Conservation (phyloP, 2,113 vertebrate genomes). For the Crypturellus undulatus region DNA sequence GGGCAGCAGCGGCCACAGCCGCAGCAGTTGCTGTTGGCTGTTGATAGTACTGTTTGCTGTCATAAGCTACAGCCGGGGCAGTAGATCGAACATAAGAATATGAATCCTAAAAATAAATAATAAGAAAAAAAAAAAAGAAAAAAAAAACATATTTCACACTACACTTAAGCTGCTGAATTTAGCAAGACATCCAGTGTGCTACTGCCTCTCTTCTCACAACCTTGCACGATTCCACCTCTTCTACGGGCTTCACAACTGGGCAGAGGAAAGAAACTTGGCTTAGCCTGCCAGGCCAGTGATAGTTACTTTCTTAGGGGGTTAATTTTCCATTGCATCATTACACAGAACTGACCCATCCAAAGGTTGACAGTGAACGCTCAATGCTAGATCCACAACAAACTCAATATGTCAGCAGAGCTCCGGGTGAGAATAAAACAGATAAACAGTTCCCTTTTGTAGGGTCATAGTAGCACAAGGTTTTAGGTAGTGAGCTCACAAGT, state of each 20-base stretch:
- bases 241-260: neutral
- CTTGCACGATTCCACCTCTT: neutral
- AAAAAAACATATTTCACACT: neutral
- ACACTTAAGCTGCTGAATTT: neutral
- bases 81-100: slow-evolving; percentile 97
- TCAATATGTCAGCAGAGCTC: neutral
- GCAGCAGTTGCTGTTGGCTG: slow-evolving; percentile 90
- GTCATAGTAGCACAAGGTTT: neutral
- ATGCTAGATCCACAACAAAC: neutral
- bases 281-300: neutral
- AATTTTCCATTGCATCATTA: neutral
- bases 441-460: neutral
- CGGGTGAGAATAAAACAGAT: neutral
- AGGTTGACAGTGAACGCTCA: neutral
- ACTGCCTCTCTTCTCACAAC: neutral
- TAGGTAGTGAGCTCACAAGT: neutral
- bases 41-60: slow-evolving; percentile 98
- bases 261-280: neutral
- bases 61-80: slow-evolving; percentile 92
- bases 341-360: neutral
- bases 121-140: neutral
- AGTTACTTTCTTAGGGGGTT: neutral
- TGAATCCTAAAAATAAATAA: slow-evolving; percentile 82
- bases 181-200: neutral
- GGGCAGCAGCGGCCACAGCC: slow-evolving; percentile 87